phyloP scores from a whole-genome alignment of 2,113 vertebrate species.

The Pomatorhinus ruficollis region DNA sequence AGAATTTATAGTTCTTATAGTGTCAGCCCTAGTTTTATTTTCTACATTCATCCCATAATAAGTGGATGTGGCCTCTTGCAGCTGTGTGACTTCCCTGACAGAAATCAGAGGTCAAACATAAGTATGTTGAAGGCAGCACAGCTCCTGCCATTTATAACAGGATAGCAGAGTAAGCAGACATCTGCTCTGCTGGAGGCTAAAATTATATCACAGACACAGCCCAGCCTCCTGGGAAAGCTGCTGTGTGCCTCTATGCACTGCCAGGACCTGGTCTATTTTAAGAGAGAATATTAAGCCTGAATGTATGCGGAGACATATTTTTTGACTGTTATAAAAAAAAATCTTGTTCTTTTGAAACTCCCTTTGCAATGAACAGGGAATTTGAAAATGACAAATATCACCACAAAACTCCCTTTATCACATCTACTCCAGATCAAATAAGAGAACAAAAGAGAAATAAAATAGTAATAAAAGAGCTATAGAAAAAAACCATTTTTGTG shows the following conservation, averaged over 20 bases:
- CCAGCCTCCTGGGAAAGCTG: not conserved
- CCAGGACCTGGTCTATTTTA: not conserved
- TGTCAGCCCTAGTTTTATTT: not conserved
- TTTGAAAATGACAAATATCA: not conserved
- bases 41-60: not conserved
- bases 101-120: not conserved
- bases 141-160: constrained; percentile 1
- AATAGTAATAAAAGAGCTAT: not conserved
- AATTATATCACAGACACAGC: not conserved
- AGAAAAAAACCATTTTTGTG: not conserved
- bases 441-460: not conserved
- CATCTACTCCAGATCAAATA: not conserved
- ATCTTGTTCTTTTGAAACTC: not conserved
- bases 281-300: not conserved
- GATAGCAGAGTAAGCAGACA: not conserved
- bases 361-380: not conserved
- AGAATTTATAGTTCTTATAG: not conserved
- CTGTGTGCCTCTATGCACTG: not conserved
- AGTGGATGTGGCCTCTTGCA: not conserved
- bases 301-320: not conserved
- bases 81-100: not conserved
- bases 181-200: constrained; percentile 16
- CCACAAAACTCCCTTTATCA: not conserved
- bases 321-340: not conserved
- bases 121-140: not conserved